Percentiles rank a stretch among this genome's conserved stretches.
Conservation (phyloP, 2,888 invertebrate species). For the Cartodere bifasciata region DNA sequence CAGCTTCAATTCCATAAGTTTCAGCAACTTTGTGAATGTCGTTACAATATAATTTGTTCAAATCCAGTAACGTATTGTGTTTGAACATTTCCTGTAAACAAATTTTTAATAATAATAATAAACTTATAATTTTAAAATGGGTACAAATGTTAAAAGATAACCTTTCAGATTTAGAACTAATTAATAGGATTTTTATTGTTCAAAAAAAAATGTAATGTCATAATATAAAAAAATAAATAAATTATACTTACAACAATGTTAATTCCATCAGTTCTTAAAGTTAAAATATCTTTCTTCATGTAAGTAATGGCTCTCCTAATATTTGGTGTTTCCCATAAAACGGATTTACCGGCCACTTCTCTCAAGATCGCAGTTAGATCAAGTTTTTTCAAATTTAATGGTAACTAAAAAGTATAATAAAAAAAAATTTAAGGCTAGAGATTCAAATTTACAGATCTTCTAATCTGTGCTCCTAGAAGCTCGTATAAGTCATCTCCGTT, state of each 20-base stretch:
- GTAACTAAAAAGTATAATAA: slow-evolving; percentile 39
- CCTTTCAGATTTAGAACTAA: too few species aligned
- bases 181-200: too few species aligned
- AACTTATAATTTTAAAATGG: too few species aligned
- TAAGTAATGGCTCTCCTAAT: slow-evolving; percentile 80
- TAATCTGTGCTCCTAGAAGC: too few species aligned
- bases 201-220: too few species aligned
- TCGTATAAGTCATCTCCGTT: too few species aligned
- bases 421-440: too few species aligned
- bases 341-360: slow-evolving; percentile 54
- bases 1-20: slow-evolving; percentile 95
- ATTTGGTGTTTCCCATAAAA: slow-evolving; percentile 66
- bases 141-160: too few species aligned
- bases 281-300: slow-evolving; percentile 45
- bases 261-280: slow-evolving; percentile 89
- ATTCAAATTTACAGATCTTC: too few species aligned
- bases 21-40: slow-evolving; percentile 84
- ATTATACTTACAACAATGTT: slow-evolving; percentile 55
- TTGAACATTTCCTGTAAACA: slow-evolving; percentile 66
- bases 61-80: slow-evolving; percentile 61
- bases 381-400: slow-evolving; percentile 48
- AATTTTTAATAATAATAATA: slow-evolving; percentile 6
- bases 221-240: neutral
- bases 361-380: slow-evolving; percentile 65
- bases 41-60: slow-evolving; percentile 80